Evolutionary conservation across 2,888 invertebrate species (phyloP).

Genomic region (Volucella inflata): DNA sequence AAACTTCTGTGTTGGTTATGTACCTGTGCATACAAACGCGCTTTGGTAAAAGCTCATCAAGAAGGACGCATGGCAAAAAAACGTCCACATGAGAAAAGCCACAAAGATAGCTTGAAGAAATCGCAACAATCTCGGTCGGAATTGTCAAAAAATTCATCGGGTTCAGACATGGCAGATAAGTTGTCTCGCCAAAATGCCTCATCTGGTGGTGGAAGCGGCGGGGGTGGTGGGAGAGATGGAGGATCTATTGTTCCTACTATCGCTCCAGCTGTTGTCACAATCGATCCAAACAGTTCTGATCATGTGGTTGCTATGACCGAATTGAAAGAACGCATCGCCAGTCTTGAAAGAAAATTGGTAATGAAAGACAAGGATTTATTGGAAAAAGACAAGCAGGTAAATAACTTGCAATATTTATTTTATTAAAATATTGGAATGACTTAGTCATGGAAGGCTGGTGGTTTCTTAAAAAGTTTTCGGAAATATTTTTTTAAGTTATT

Average conservation of each 20-base stretch:
- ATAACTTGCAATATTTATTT: constrained; percentile 67
- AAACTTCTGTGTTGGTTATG: constrained; percentile 98
- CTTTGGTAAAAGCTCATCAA: constrained; percentile 95
- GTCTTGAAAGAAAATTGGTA: constrained; percentile 93
- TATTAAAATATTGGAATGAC: too few relatives aligned
- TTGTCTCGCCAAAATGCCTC: constrained; percentile 78
- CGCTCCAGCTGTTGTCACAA: constrained; percentile 81
- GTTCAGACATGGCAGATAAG: constrained; percentile 81
- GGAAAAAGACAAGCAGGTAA: constrained; percentile 95
- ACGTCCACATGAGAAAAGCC: constrained; percentile 81
- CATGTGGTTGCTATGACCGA: constrained; percentile 98
- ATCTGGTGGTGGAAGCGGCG: constrained; percentile 76
- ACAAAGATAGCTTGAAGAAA: constrained; percentile 82
- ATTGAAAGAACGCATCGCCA: constrained; percentile 96
- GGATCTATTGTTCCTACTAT: constrained; percentile 69
- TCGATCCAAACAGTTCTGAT: constrained; percentile 94
- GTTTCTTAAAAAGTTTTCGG: too few relatives aligned
- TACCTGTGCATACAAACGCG: constrained; percentile 95
- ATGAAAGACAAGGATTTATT: constrained; percentile 94
- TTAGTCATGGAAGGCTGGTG: too few relatives aligned
- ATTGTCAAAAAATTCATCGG: constrained; percentile 80
- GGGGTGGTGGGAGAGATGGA: constrained; percentile 76
- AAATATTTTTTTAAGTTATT: too few relatives aligned
- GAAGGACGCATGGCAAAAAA: constrained; percentile 86
- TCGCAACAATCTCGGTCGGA: constrained; percentile 84